Evolutionary conservation across 1,140 invertebrate genomes (phyloP).

Genomic region (Drosophila obscura): DNA sequence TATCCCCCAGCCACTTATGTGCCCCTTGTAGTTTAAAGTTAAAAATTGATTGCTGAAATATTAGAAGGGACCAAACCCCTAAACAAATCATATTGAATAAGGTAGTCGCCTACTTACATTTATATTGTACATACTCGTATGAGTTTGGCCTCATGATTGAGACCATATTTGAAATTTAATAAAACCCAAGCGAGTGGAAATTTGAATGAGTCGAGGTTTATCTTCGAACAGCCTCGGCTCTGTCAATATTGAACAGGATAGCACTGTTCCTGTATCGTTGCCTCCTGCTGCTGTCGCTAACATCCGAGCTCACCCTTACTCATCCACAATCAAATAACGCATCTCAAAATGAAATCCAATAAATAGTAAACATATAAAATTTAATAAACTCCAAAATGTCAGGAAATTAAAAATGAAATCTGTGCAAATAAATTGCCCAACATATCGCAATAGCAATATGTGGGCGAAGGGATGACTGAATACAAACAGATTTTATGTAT

Average conservation of each 20-base stretch:
- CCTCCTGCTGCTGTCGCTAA: not conserved
- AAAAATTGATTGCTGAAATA: constrained; percentile 18
- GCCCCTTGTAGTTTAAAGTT: constrained; percentile 15
- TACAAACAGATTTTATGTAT: constrained; percentile 26
- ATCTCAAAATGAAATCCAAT: constrained; percentile 34
- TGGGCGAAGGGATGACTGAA: not conserved
- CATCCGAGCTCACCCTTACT: no score
- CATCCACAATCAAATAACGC: no score
- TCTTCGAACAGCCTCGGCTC: constrained; percentile 8
- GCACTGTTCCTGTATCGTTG: no score
- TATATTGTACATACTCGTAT: no score
- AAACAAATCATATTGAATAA: constrained; percentile 8
- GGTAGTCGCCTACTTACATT: not conserved
- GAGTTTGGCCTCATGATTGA: no score
- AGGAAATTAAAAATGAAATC: constrained; percentile 48
- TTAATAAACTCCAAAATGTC: constrained; percentile 44
- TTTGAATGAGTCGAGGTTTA: constrained; percentile 7
- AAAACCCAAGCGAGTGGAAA: not conserved
- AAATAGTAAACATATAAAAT: constrained; percentile 45
- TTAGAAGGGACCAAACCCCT: not conserved
- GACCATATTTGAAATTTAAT: not conserved
- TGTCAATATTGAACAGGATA: constrained; percentile 34
- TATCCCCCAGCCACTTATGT: constrained; percentile 19
- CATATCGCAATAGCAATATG: constrained; percentile 12
- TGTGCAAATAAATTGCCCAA: constrained; percentile 24